Evolutionary conservation across 2,888 invertebrate species (phyloP).

Genomic region (Leucania comma): DNA sequence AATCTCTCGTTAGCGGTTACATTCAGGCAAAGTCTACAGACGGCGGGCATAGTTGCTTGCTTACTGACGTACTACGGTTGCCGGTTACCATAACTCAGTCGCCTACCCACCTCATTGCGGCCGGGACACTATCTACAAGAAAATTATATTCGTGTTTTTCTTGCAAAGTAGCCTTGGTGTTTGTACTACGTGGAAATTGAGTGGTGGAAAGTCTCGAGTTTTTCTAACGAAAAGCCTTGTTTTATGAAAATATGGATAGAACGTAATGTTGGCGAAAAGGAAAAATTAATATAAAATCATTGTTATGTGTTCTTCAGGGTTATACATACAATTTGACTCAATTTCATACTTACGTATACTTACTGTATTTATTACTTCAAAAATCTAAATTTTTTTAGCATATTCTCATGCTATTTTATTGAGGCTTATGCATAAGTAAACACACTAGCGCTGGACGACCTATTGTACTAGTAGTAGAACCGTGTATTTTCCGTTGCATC

Average conservation of each 20-base stretch:
- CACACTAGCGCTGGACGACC: not conserved
- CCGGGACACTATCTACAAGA: conserved; percentile 20
- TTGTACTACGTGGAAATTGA: not conserved
- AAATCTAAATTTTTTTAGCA: not conserved
- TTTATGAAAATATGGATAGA: not conserved
- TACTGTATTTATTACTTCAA: not conserved
- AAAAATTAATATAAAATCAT: not conserved
- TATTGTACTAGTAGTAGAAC: too few relatives aligned
- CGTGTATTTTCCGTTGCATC: not conserved
- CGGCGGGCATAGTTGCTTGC: conserved; percentile 29
- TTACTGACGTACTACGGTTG: conserved; percentile 18
- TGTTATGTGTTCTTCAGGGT: not conserved
- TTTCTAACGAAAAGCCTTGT: not conserved
- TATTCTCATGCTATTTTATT: not conserved
- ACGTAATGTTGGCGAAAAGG: not conserved
- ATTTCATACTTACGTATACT: not conserved
- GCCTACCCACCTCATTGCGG: conserved; percentile 15
- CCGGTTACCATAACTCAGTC: conserved; percentile 27
- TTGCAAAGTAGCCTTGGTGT: conserved; percentile 21
- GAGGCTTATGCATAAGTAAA: not conserved
- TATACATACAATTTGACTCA: not conserved
- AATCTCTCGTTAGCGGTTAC: conserved; percentile 40
- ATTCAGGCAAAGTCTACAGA: conserved; percentile 25
- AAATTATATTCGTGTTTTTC: conserved; percentile 38
- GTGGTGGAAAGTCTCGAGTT: not conserved